A percentile compares a stretch with the other conserved stretches of the same genome.
Conservation (phyloP, 1,140 invertebrate species). For the Calephelis virginiensis region DNA sequence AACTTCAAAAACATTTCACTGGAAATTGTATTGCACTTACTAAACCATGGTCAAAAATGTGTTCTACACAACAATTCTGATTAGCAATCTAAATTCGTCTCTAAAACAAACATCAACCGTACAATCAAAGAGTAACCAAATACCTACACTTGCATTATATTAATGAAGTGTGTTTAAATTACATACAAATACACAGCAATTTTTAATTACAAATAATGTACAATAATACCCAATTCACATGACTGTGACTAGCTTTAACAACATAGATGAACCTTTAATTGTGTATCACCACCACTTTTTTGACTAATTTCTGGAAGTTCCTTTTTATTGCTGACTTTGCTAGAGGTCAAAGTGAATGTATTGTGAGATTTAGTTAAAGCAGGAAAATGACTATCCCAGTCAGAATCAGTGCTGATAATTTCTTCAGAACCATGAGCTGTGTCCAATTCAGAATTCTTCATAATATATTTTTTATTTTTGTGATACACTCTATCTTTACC, state of each 20-base stretch:
- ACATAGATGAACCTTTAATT: constrained; percentile 50
- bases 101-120: too few species aligned
- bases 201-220: background rate
- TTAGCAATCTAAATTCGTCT: too few species aligned
- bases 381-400: constrained; percentile 68
- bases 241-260: constrained; percentile 21
- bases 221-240: background rate
- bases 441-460: constrained; percentile 39
- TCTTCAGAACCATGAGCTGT: constrained; percentile 53
- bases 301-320: constrained; percentile 46
- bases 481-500: constrained; percentile 62
- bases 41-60: too few species aligned
- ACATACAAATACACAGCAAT: background rate
- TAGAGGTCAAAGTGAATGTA: constrained; percentile 62
- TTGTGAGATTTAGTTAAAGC: constrained; percentile 65
- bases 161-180: background rate
- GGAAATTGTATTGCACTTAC: too few species aligned
- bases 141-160: constrained; percentile 5
- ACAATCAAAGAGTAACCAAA: too few species aligned
- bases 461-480: constrained; percentile 51
- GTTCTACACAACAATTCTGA: too few species aligned
- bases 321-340: constrained; percentile 51
- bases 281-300: constrained; percentile 64
- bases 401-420: constrained; percentile 60
- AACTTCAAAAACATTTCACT: too few species aligned